A percentile compares a stretch with the other conserved stretches of the same genome.
phyloP scores from a whole-genome alignment of 2,797 vertebrate species.

The Pogonophryne albipinna region DNA sequence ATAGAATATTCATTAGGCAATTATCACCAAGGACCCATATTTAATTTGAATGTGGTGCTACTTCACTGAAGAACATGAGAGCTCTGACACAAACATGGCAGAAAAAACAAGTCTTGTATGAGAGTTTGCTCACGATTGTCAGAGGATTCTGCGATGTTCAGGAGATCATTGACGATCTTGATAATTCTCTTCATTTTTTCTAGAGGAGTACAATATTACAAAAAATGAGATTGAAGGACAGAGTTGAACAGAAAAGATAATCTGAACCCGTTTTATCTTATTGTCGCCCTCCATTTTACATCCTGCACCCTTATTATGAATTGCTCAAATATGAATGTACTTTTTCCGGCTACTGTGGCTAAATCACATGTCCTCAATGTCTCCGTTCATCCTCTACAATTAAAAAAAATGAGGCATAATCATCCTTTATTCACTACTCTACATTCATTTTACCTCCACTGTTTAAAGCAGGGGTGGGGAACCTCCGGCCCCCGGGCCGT shows the following conservation, averaged over 20 bases:
- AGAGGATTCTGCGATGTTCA: neutral
- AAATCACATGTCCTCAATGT: neutral
- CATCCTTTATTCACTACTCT: neutral
- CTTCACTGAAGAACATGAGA: neutral
- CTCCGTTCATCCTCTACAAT: no score
- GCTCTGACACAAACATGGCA: neutral
- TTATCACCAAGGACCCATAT: neutral
- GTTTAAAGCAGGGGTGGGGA: no score
- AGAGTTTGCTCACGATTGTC: constrained; percentile 5
- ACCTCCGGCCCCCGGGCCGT: no score
- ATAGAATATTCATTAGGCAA: neutral
- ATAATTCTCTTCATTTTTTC: constrained; percentile 5
- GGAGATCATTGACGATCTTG: constrained; percentile 24
- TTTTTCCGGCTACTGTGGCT: neutral
- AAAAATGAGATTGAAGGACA: neutral
- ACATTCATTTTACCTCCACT: neutral
- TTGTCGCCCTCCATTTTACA: neutral
- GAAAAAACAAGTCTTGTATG: neutral
- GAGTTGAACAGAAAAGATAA: neutral
- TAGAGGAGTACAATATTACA: neutral
- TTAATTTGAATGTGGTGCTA: neutral
- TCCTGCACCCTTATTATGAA: no score
- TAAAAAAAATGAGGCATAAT: neutral
- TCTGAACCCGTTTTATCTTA: neutral
- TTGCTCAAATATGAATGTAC: no score